Evolutionary conservation across 2,888 invertebrate genomes (phyloP), one percentile per base, ranked within the genome.

Genomic region (Laspeyria flexula): DNA sequence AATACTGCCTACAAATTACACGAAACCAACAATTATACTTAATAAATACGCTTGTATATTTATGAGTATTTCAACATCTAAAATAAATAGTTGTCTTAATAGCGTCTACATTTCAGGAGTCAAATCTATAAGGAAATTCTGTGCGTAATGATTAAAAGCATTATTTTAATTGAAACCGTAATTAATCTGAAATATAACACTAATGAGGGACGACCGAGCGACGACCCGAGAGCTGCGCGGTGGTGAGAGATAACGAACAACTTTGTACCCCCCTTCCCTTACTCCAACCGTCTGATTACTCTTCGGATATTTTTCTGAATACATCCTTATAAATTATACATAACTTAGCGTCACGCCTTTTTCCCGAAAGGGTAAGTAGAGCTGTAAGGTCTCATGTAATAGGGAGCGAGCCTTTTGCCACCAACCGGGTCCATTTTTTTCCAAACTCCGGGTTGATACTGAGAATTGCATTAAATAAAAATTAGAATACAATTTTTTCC

Each of bases 111-210:
- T 60, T 51, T 50, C 58, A 49, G 49, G 44, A 37, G 54, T 44
- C 16, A 54, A 54, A 51, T 62, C 56, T 52, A 63, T 59, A 55
- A 71, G 65, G 63, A 71, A 64, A 71, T 54, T 57, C 51, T 63
- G 46, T 16, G 16, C 43, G 30, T 54, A 59, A 69, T 68, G 48
- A 71, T 66, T 59, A 71, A 56, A 61, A 61, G 60, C 52, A 69
- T 69, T 61, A 66, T 68, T 71, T 68, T 68, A 70, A 71, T 70
- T 70, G 60, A 61, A 52, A 65, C 50, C 57, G 59, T 68, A 65
- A 71, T 68, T 65, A 61, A 71, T 65, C 54, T 65, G 57, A 68
- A 70, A 71, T 53, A 57, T 55, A 59, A 60, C 52, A 58, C 69
- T 68, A 71, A 69, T 69, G 55, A 67, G 65, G 68, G 42, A 49